Percentiles rank a stretch among this genome's conserved stretches.
Conservation (phyloP, 1,140 invertebrate species). For the Pseudachorutes palmiensis region DNA sequence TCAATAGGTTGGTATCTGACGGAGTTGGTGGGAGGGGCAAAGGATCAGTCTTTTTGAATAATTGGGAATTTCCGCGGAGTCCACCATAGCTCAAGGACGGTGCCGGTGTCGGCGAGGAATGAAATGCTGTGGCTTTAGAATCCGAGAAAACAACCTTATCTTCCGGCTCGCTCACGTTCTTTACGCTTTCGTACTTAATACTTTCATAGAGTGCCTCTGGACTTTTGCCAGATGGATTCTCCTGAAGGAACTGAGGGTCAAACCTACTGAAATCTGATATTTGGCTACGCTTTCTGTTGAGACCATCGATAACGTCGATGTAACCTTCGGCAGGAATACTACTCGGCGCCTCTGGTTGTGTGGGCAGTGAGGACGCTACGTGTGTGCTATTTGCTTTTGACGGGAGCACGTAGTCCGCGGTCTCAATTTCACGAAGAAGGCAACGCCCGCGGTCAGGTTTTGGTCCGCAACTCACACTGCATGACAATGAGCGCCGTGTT, state of each 20-base stretch:
- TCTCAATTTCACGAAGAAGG: constrained; percentile 1
- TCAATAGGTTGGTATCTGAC: not conserved
- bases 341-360: not conserved
- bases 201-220: not conserved
- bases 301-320: not conserved
- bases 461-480: not conserved
- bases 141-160: no score
- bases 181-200: not conserved
- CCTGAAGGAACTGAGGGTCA: not conserved
- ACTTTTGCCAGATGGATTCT: not conserved
- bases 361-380: not conserved
- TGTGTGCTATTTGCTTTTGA: not conserved
- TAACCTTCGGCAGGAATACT: not conserved
- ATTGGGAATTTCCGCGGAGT: not conserved
- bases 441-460: not conserved
- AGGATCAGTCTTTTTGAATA: constrained; percentile 2
- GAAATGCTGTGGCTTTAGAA: no score
- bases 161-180: no score
- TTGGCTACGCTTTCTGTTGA: not conserved
- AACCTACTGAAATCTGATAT: not conserved
- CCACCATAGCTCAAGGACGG: not conserved
- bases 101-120: not conserved
- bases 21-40: not conserved
- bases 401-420: not conserved
- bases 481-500: not conserved